Base-by-base conservation (phyloP, 2,888 invertebrate genomes). In the Hyposoter didymator region DNA sequence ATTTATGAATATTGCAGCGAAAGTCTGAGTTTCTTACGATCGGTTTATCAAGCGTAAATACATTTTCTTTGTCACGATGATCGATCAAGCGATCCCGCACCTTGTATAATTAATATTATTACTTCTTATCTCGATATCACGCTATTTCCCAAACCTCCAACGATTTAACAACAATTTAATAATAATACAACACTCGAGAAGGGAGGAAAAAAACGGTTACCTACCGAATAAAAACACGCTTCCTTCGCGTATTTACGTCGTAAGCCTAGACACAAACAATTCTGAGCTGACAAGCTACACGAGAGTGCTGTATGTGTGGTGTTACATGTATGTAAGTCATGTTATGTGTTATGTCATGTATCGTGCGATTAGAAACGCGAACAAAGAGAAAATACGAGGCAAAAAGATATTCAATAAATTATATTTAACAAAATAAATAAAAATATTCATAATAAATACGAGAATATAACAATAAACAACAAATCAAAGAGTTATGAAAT, bases 251-350 rank as follows among this genome's bases (percentile, higher is more conserved):
- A 55, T 73, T 59, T 92, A 91, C 89, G 90, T 91, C 90, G 88
- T 91, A 90, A 85, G 80, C 76, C 66, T 85, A 73, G 72, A 85
- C 79, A 82, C 73, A 52, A 83, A 82, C 73, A 45, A 83, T 85
- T 80, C 59, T 82, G 82, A 80, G 82, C 79, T 80, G 78, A 72
- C 45, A 80, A 80, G 76, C 84, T 82, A 85, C 82, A 83, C 82
- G 82, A 86, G 90, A 90, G 89, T 93, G 90, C 89, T 89, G 92
- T 93, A 91, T 92, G 91, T 91, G 92, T 93, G 93, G 90, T 92
- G 91, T 93, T 93, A 92, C 90, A 89, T 92, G 92, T 92, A 92
- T 91, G 91, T 92, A 92, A 91, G 92, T 89, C 90, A 91, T 93
- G 92, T 93, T 93, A 93, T 89, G 90, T 92, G 91, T 92, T 92